Evolutionary conservation across 1,140 invertebrate genomes (phyloP).

Genomic region (Trissolcus basalis): DNA sequence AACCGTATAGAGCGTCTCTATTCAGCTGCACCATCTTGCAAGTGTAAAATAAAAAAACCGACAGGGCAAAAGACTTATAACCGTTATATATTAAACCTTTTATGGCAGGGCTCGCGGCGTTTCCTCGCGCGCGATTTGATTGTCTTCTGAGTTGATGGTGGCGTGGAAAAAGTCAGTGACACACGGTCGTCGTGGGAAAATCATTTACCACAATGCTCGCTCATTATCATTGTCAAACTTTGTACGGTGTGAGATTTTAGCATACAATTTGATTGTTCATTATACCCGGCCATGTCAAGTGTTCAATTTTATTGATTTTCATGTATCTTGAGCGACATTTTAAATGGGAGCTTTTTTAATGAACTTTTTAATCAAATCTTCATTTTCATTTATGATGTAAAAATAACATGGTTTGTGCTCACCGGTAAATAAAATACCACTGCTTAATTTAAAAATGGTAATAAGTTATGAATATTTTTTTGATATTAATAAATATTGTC

Average conservation of each 20-base stretch:
- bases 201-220: conserved; percentile 36
- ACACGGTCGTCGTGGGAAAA: conserved; percentile 50
- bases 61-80: conserved; percentile 29
- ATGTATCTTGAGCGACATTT: too few species aligned
- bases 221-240: conserved; percentile 46
- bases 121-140: conserved; percentile 52
- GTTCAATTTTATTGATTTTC: too few species aligned
- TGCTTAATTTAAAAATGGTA: too few species aligned
- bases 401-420: too few species aligned
- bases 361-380: too few species aligned
- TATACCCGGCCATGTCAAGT: neutral
- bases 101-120: conserved; percentile 42
- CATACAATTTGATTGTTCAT: neutral
- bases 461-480: too few species aligned
- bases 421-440: too few species aligned
- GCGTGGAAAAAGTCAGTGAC: conserved; percentile 50
- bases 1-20: conserved; percentile 24
- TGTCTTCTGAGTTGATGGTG: conserved; percentile 53
- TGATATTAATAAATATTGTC: too few species aligned
- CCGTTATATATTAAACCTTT: conserved; percentile 52
- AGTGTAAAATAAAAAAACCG: conserved; percentile 36
- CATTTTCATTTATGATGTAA: too few species aligned
- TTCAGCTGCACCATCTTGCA: conserved; percentile 27
- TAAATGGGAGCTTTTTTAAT: too few species aligned
- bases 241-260: neutral